Conservation (phyloP, 2,888 invertebrate species). For the Trichopoda pennipes region DNA sequence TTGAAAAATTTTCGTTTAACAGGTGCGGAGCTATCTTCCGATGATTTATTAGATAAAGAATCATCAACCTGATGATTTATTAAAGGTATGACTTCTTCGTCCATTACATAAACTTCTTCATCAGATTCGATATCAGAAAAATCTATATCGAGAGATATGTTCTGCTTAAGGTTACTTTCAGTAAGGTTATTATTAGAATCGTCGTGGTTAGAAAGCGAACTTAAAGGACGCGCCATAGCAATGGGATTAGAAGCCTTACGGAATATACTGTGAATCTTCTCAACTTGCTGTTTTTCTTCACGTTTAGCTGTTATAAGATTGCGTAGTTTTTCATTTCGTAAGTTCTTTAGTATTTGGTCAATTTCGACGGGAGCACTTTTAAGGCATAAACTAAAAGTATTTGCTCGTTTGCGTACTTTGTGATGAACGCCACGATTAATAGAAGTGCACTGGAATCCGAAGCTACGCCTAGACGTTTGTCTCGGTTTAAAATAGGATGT, state of each 20-base stretch:
- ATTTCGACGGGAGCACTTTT: constrained; percentile 69
- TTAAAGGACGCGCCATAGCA: constrained; percentile 78
- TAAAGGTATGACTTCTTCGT: constrained; percentile 73
- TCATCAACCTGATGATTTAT: constrained; percentile 60
- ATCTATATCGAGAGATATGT: constrained; percentile 54
- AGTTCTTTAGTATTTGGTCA: constrained; percentile 74
- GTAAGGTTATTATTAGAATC: constrained; percentile 69
- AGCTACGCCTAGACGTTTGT: constrained; percentile 34
- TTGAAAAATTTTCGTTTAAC: constrained; percentile 78
- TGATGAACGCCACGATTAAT: constrained; percentile 78
- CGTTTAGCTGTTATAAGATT: constrained; percentile 75
- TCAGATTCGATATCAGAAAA: constrained; percentile 74
- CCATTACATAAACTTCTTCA: constrained; percentile 69
- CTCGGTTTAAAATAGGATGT: constrained; percentile 10
- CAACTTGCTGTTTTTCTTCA: constrained; percentile 75
- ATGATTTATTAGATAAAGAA: constrained; percentile 51
- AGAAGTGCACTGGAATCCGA: background rate
- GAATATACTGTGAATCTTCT: constrained; percentile 76
- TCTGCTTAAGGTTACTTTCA: background rate
- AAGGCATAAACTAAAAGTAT: background rate
- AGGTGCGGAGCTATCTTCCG: constrained; percentile 52
- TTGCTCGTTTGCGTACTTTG: constrained; percentile 73
- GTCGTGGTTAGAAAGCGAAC: constrained; percentile 69
- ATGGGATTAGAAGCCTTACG: constrained; percentile 77
- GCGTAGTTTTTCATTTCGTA: constrained; percentile 77